Base-by-base conservation (phyloP, 2,888 invertebrate genomes). In the Apamea crenata region DNA sequence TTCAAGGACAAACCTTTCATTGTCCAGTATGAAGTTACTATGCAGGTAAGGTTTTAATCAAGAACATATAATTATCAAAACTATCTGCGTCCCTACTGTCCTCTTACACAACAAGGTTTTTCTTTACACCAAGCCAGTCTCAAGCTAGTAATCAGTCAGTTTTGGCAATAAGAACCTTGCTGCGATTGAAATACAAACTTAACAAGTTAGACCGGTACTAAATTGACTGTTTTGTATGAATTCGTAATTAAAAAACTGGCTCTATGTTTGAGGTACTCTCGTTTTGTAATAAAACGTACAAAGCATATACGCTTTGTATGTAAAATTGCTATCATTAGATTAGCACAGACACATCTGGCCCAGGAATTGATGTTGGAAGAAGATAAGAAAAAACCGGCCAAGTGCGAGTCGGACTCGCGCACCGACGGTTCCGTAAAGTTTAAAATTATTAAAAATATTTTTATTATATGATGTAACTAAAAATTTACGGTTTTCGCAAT, bases 1-100 rank as follows among this genome's bases (percentile, higher is more conserved):
- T 99, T 99, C 94, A 97, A 97, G 69, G 97, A 98, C 79, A 99
- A 98, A 91, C 99, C 99, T 0, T 95, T 99, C 63, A 97, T 99
- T 82, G 98, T 99, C 7, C 99, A 99, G 95, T 99, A 99, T 96
- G 99, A 99, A 97, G 98, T 99, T 56, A 98, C 98, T 80, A 98
- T 99, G 96, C 97, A 97, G 97, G 97, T 97, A 89, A 73, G 77
- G n/a, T 67, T 53, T 53, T 74, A 44, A 80, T 40, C 7, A 50
- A 12, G 1, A 40, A 21, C 29, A 8, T 40, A 36, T 21, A 3
- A 21, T 47, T n/a, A n/a, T n/a, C 21, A 40, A n/a, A 3, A 21
- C 21, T 21, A 12, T 65, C 32, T 18, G 21, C 29, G 1, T 32
- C 5, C 32, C 32, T 36, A 66, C 21, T 0, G 1, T 1, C 6